These are phyloP conservation scores for Neogobius melanostomus DNA, from an alignment of 2,113 vertebrate species.

Conservation along the genomic window DNA sequence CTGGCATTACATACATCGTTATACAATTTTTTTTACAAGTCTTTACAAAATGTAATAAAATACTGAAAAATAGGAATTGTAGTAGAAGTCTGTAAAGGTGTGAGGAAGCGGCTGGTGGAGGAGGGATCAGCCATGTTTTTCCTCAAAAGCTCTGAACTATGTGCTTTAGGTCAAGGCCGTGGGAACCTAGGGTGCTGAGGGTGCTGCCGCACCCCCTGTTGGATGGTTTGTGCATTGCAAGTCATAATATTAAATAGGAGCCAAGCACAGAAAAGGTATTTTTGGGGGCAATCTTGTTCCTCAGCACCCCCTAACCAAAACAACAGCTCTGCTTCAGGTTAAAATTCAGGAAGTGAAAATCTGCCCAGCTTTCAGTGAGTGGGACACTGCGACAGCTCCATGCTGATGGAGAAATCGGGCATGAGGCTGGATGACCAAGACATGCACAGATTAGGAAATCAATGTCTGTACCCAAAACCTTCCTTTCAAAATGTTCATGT, in stretches of 20 bases:
- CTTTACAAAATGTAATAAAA: conserved; percentile 50
- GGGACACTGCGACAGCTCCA: conserved; percentile 16
- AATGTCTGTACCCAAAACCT: conserved; percentile 40
- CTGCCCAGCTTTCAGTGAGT: conserved; percentile 48
- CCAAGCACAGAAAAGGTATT: no score
- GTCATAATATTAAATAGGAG: no score
- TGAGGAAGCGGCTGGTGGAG: not conserved
- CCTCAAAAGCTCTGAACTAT: conserved; percentile 64
- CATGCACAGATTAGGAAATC: conserved; percentile 67
- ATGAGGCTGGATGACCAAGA: conserved; percentile 21
- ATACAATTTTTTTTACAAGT: conserved; percentile 35
- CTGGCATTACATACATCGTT: conserved; percentile 35
- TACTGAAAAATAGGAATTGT: conserved; percentile 54
- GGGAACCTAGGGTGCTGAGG: no score
- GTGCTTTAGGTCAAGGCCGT: conserved; percentile 48
- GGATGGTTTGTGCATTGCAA: no score
- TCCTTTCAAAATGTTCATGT: conserved; percentile 49
- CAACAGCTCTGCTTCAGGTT: conserved; percentile 43
- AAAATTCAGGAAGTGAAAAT: conserved; percentile 76
- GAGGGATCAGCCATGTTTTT: conserved; percentile 55
- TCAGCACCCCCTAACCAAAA: no score
- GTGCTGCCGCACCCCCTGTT: no score
- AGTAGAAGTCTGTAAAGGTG: conserved; percentile 47
- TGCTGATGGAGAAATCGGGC: conserved; percentile 61
- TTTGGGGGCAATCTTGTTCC: no score